A percentile compares a stretch with the other conserved stretches of the same genome.
These are phyloP conservation scores for Epinephelus malabaricus DNA, from an alignment of 2,797 vertebrate species.

Conservation along the genomic window DNA sequence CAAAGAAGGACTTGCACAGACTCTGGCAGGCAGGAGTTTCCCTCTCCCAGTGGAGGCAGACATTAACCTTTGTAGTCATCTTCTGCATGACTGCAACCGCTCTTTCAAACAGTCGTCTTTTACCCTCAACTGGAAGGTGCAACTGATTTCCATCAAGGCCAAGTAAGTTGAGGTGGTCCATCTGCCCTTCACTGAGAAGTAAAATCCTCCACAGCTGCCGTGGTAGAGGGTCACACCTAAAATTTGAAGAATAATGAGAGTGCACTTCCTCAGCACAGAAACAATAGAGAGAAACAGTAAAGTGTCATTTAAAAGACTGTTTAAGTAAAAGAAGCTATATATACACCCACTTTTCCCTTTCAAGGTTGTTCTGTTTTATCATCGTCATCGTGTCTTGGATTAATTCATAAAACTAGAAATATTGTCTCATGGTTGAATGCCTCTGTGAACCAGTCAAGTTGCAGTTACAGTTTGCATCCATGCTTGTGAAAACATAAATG, in stretches of 20 bases:
- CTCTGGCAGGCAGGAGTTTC: background rate
- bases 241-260: background rate
- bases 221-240: constrained; percentile 35
- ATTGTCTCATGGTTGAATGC: no score
- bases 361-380: background rate
- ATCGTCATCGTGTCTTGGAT: background rate
- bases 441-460: no score
- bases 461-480: no score
- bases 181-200: constrained; percentile 33
- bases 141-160: constrained; percentile 36
- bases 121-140: constrained; percentile 47
- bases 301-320: background rate
- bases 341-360: background rate
- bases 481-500: no score
- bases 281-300: background rate
- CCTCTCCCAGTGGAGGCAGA: constrained; percentile 54
- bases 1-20: constrained; percentile 10
- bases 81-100: constrained; percentile 46
- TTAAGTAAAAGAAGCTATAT: no score
- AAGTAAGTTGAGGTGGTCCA: constrained; percentile 29
- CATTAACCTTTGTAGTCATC: background rate
- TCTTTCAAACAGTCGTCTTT: constrained; percentile 42
- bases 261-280: background rate
- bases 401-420: background rate
- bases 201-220: constrained; percentile 49